These are phyloP conservation scores for Zygothrica quintamaculata DNA, from an alignment of 2,888 invertebrate species.

Conservation along the genomic window DNA sequence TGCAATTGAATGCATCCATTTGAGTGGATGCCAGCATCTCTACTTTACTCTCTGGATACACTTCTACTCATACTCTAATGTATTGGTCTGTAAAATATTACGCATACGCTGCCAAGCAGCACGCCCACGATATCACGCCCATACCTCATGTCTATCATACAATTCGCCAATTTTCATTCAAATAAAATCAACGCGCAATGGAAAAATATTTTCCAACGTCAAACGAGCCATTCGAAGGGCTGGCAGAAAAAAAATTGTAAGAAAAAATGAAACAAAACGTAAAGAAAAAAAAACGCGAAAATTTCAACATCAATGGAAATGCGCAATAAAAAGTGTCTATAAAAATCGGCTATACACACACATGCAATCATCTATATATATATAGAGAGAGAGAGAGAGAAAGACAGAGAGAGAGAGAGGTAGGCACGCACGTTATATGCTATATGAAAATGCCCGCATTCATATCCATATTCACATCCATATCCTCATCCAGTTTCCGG, in stretches of 20 bases:
- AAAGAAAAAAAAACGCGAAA: conserved; percentile 56
- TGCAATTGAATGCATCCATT: conserved; percentile 28
- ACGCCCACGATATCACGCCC: conserved; percentile 59
- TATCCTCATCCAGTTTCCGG: conserved; percentile 9
- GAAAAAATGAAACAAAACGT: conserved; percentile 2
- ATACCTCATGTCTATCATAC: conserved; percentile 68
- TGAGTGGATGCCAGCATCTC: conserved; percentile 27
- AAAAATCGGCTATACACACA: conserved; percentile 74
- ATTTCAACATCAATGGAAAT: conserved; percentile 78
- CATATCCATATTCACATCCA: conserved; percentile 44
- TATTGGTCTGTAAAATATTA: conserved; percentile 66
- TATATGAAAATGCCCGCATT: conserved; percentile 57
- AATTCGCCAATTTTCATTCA: conserved; percentile 80
- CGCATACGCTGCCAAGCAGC: conserved; percentile 64
- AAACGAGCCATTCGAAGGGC: conserved; percentile 19
- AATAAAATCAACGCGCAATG: conserved; percentile 70
- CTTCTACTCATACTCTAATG: background rate
- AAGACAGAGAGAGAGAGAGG: no score
- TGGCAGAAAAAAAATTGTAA: conserved; percentile 3
- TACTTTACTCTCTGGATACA: no score
- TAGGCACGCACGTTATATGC: conserved; percentile 54
- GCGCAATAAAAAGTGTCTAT: conserved; percentile 79
- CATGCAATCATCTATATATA: conserved; percentile 3
- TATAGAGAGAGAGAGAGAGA: conserved; percentile 25
- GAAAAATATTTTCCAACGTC: conserved; percentile 34